A percentile compares a stretch with the other conserved stretches of the same genome.
These are phyloP conservation scores for Peribatodes rhomboidaria DNA, from an alignment of 2,888 invertebrate genomes.

Conservation along the genomic window DNA sequence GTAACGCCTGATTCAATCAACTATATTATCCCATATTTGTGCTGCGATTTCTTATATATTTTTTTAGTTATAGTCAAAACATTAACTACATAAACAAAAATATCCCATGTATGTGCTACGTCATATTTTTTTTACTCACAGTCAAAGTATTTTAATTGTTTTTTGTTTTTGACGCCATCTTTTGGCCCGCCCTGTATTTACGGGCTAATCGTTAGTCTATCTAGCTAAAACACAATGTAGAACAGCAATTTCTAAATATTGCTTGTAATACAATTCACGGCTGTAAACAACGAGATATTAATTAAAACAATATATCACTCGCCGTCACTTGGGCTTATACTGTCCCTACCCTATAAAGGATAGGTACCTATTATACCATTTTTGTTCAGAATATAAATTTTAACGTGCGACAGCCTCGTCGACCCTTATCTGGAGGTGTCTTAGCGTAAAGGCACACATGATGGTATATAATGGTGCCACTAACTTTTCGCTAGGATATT, in stretches of 20 bases:
- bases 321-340: slow-evolving; percentile 54
- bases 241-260: slow-evolving; percentile 9
- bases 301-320: slow-evolving; percentile 60
- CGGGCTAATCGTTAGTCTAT: too few relatives aligned
- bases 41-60: too few relatives aligned
- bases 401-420: slow-evolving; percentile 55
- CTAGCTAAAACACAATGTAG: background rate
- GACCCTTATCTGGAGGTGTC: slow-evolving; percentile 65
- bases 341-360: slow-evolving; percentile 44
- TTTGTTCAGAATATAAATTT: slow-evolving; percentile 69
- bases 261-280: slow-evolving; percentile 12
- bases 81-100: too few relatives aligned
- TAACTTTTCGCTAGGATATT: slow-evolving; percentile 24
- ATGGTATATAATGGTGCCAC: slow-evolving; percentile 37
- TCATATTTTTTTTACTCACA: too few relatives aligned
- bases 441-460: slow-evolving; percentile 50
- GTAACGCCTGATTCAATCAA: too few relatives aligned
- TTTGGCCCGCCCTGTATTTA: too few relatives aligned
- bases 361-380: slow-evolving; percentile 56
- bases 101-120: too few relatives aligned
- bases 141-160: too few relatives aligned
- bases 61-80: too few relatives aligned
- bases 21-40: too few relatives aligned
- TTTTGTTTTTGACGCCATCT: too few relatives aligned
- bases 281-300: slow-evolving; percentile 39